phyloP scores from a whole-genome alignment of 2,113 vertebrate species.

The Plectropomus leopardus region DNA sequence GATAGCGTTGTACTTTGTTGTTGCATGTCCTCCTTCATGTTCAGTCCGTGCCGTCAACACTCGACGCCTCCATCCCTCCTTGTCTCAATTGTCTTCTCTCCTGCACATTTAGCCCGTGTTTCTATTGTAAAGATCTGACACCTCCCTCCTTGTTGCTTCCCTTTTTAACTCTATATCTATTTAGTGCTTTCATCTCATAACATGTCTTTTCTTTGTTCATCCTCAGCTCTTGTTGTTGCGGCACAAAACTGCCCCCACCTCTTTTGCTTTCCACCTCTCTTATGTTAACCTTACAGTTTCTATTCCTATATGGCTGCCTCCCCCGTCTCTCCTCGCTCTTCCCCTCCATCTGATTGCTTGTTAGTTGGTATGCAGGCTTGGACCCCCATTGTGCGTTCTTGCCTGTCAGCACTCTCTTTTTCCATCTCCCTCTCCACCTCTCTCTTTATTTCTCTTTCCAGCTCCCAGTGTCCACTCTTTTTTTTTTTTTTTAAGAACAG shows the following conservation, averaged over 20 bases:
- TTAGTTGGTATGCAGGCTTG: slow-evolving; percentile 79
- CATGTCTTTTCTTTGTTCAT: slow-evolving; percentile 10
- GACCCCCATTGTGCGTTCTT: slow-evolving; percentile 76
- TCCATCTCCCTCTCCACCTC: slow-evolving; percentile 53
- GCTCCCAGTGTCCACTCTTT: slow-evolving; percentile 44
- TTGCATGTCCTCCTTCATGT: slow-evolving; percentile 21
- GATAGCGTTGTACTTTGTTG: slow-evolving; percentile 13
- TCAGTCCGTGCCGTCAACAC: not conserved
- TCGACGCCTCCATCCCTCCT: slow-evolving; percentile 28
- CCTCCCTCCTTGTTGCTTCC: slow-evolving; percentile 1
- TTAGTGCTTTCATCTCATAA: not conserved
- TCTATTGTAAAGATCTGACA: slow-evolving; percentile 13
- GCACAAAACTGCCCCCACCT: slow-evolving; percentile 3
- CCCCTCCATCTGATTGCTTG: slow-evolving; percentile 76
- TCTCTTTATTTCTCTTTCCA: slow-evolving; percentile 34
- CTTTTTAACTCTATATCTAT: not conserved
- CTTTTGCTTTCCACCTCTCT: slow-evolving; percentile 40
- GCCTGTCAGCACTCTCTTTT: slow-evolving; percentile 79
- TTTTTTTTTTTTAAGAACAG: slow-evolving; percentile 23
- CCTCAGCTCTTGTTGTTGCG: slow-evolving; percentile 26
- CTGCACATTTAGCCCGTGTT: not conserved
- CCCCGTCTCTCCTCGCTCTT: slow-evolving; percentile 35
- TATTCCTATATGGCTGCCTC: slow-evolving; percentile 45
- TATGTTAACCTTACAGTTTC: slow-evolving; percentile 60
- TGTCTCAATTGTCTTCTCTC: not conserved